Base-by-base conservation (phyloP, 2,888 invertebrate genomes). In the Zhuqinia jingwanae region DNA sequence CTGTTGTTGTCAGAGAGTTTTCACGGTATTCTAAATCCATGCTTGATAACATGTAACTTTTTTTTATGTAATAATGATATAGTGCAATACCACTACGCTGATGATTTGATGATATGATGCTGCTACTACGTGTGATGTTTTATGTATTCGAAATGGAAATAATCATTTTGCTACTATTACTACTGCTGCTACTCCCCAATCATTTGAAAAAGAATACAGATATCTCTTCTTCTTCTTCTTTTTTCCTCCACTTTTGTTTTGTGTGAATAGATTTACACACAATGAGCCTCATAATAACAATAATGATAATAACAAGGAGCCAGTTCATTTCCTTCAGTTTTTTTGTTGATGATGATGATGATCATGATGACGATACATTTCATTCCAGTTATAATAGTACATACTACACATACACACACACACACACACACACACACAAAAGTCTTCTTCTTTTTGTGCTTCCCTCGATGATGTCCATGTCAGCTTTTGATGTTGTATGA, bases 311-410 rank as follows among this genome's bases (percentile, higher is more conserved):
- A 87, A 82, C 82, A 86, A 88, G 87, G 84, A 88, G 86, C 86
- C 87, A 88, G 87, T 89, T 88, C 87, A 87, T 87, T 87, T 79
- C 87, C 87, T 87, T 83, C 87, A 75, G 78, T 78, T 63, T 65
- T 70, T 83, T 76, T 73, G 36, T 11, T 36, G 17, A 17, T 79
- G 20, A 45, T 58, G 53, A 63, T 47, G n/a, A n/a, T 25, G 36
- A 60, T 8, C 5, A 36, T 36, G 20, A 42, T 70, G 42, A n/a
- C 25, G 36, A 42, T 81, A 63, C 82, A n/a, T 63, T 75, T 82
- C 56, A 77, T 65, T 83, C 73, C 83, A 78, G 3, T 85, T 81
- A 60, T 80, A 77, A 68, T 65, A 17, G 73, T 20, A 45, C 77
- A 73, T 20, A 45, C 77, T 30, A 36, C 36, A 6, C 3, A 6